Evolutionary conservation across 2,113 vertebrate species (phyloP), one percentile per base, ranked within the genome.

Genomic region (Typhlomys cinereus): DNA sequence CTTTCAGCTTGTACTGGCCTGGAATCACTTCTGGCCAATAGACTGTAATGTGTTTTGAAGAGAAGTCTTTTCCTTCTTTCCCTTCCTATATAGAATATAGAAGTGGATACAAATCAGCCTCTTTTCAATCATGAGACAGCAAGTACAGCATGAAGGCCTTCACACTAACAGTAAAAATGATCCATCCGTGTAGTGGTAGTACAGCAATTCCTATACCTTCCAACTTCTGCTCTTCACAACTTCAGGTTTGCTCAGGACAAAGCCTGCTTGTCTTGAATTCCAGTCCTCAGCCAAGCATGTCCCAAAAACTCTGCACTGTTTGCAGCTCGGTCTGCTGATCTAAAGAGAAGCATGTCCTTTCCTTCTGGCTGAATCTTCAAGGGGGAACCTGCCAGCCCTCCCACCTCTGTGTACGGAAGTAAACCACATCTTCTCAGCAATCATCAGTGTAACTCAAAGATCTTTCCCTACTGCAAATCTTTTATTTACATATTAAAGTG

Each of bases 401-500:
- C 85, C 73, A 48, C 79, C 90, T 92, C 89, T n/a, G 34, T 84
- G 85, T 74, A 44, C 0, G 0, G 79, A 82, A 82, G 79, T n/a
- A 66, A 82, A 61, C 31, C 81, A 94, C 94, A 76, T 96, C 92
- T 96, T 97, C 85, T 21, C 74, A 44, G 95, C 90, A 95, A 97
- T 84, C 96, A 96, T 89, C 79, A 93, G 95, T 97, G 95, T 69
- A 94, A 95, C 94, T 67, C 85, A 62, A 96, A 84, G 95, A 96
- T 95, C 91, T 90, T 50, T 90, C 96, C n/a, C 96, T 96, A 93
- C 93, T 85, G 89, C 94, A 95, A 92, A 81, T 95, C 62, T 0
- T 9, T 89, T 89, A 98, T 98, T 98, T 98, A 96, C 98, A 98
- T 98, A 97, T 95, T 97, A 86, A 96, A 98, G 95, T 97, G 95